Percentiles rank a stretch among this genome's conserved stretches.
phyloP scores from a whole-genome alignment of 2,113 vertebrate species.

The Ictalurus furcatus region DNA sequence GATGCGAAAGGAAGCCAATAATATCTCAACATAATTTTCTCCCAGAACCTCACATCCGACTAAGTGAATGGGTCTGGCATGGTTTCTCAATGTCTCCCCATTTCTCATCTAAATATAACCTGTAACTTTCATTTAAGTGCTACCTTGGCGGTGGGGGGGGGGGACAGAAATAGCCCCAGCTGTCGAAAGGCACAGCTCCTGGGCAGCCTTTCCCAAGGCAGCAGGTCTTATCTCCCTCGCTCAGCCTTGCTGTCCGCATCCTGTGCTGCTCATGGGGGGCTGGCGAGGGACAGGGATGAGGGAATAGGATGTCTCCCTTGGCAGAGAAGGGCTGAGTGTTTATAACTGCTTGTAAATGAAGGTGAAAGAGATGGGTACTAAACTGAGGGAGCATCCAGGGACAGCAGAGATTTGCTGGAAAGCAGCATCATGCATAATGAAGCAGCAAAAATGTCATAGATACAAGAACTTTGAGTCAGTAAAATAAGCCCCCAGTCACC shows the following conservation, averaged over 20 bases:
- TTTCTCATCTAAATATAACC: conserved; percentile 68
- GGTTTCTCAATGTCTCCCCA: conserved; percentile 53
- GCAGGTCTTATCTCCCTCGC: conserved; percentile 74
- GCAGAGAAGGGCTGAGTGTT: conserved; percentile 72
- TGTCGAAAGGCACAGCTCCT: conserved; percentile 68
- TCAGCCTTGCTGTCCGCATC: conserved; percentile 73
- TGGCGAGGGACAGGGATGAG: conserved; percentile 31
- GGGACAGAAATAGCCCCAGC: conserved; percentile 71
- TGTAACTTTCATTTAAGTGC: conserved; percentile 71
- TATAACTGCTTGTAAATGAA: conserved; percentile 56
- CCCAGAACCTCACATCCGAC: conserved; percentile 67
- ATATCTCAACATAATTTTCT: conserved; percentile 73
- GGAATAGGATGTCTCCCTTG: conserved; percentile 69
- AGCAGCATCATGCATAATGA: conserved; percentile 56
- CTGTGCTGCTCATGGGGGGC: conserved; percentile 70
- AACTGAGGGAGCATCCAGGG: conserved; percentile 56
- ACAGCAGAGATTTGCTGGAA: conserved; percentile 60
- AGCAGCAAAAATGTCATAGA: conserved; percentile 33
- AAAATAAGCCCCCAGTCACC: conserved; percentile 65
- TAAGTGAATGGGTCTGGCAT: conserved; percentile 64
- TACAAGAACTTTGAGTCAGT: conserved; percentile 62
- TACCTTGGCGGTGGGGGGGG: conserved; percentile 51
- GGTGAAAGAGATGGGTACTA: conserved; percentile 39
- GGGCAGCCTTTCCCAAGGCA: conserved; percentile 79
- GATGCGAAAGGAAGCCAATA: conserved; percentile 67